Percentiles rank a stretch among this genome's conserved stretches.
Evolutionary conservation across 2,797 vertebrate species (phyloP).

Genomic region (Pipistrellus pipistrellus): DNA sequence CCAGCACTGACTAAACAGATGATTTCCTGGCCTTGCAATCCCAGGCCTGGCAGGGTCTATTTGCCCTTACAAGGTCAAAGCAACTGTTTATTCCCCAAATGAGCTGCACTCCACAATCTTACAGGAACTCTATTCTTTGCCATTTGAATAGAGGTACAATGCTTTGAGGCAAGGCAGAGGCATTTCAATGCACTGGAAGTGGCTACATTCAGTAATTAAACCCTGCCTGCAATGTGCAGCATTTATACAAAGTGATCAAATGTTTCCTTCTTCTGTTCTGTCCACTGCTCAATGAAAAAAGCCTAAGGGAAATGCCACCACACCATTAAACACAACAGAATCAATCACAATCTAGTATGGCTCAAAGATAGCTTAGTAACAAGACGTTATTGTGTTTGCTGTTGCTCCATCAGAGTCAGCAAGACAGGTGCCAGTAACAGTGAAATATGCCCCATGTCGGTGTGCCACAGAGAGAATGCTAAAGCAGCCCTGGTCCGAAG

Average conservation of each 20-base stretch:
- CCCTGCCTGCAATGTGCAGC: constrained; percentile 63
- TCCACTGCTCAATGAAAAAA: constrained; percentile 72
- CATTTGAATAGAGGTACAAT: constrained; percentile 70
- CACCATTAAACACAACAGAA: constrained; percentile 43
- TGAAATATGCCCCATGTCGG: neutral
- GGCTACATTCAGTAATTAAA: constrained; percentile 67
- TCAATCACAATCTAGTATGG: constrained; percentile 17
- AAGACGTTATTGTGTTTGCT: constrained; percentile 47
- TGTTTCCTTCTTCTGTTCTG: constrained; percentile 83
- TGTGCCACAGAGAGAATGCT: neutral
- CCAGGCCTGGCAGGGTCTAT: constrained; percentile 74
- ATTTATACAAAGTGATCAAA: constrained; percentile 74
- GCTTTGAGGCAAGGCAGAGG: constrained; percentile 51
- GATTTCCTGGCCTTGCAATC: constrained; percentile 87
- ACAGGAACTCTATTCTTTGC: constrained; percentile 83
- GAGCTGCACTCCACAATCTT: constrained; percentile 75
- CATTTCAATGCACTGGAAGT: constrained; percentile 57
- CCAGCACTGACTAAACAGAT: constrained; percentile 83
- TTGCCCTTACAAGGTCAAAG: constrained; percentile 88
- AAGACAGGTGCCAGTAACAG: neutral
- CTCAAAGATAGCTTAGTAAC: constrained; percentile 39
- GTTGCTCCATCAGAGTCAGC: constrained; percentile 24
- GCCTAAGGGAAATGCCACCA: constrained; percentile 55
- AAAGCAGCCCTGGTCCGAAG: neutral
- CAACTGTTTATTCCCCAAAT: constrained; percentile 84